These are phyloP conservation scores for Bombyx huttoni DNA, from an alignment of 2,888 invertebrate species.

Conservation along the genomic window DNA sequence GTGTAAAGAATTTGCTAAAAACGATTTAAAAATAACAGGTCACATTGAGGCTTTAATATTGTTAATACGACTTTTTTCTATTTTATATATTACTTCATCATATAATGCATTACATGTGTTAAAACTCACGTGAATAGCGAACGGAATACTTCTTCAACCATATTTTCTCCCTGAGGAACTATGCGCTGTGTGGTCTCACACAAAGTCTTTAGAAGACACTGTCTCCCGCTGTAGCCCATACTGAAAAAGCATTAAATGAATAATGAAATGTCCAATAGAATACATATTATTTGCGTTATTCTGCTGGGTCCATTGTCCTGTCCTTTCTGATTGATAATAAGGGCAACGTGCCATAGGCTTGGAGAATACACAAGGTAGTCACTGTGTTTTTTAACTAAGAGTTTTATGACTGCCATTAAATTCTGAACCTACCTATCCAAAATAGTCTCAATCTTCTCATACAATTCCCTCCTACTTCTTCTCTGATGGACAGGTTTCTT, in stretches of 20 bases:
- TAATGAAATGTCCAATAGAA: background rate
- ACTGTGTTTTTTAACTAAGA: too few relatives aligned
- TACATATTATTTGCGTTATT: background rate
- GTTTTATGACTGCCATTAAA: too few relatives aligned
- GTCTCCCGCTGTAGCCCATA: constrained; percentile 78
- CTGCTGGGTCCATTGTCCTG: too few relatives aligned
- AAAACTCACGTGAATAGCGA: constrained; percentile 74
- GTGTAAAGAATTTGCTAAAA: too few relatives aligned
- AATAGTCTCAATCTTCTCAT: constrained; percentile 77
- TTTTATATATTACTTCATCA: too few relatives aligned
- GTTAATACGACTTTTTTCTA: too few relatives aligned
- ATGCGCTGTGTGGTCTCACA: constrained; percentile 77
- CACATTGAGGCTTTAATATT: too few relatives aligned
- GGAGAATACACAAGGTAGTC: too few relatives aligned
- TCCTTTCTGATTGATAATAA: too few relatives aligned
- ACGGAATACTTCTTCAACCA: constrained; percentile 76
- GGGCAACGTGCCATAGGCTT: too few relatives aligned
- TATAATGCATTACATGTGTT: too few relatives aligned
- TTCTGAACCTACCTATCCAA: constrained; percentile 73
- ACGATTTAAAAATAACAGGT: too few relatives aligned
- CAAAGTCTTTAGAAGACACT: constrained; percentile 76
- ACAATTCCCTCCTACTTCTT: constrained; percentile 77
- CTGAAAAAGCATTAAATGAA: constrained; percentile 42
- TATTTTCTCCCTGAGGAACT: constrained; percentile 65
- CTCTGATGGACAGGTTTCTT: constrained; percentile 65